Evolutionary conservation across 2,888 invertebrate genomes (phyloP), one percentile per base, ranked within the genome.

Genomic region (Acrobasis suavella): DNA sequence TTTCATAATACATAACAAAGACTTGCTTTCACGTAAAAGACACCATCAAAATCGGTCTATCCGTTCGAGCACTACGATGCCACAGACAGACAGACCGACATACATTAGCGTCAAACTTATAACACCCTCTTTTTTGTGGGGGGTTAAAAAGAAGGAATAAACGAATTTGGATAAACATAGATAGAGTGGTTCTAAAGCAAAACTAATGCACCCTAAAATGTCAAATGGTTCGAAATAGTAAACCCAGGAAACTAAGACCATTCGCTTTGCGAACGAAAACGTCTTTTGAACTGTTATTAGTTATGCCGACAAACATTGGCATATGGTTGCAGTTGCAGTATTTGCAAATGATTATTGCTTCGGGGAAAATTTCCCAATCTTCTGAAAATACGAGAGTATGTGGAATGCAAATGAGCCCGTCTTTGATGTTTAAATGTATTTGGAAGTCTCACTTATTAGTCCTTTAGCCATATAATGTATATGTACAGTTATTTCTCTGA

Each of bases 271-370:
- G 17, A 56, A 42, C 16, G 16, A 12, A 42, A 16, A 38, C 16
- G 16, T 32, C 55, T 38, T 56, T 56, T 56, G 56, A 56, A 56
- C 16, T 42, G 56, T 56, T 56, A 56, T 56, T 56, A 56, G 56
- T 56, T 22, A 42, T 42, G 17, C 16, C 42, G 22, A 42, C 17
- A 42, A 22, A 17, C 22, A 56, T 56, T 56, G 42, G 42, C 56
- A 56, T 56, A 42, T 42, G 56, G 56, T 14, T 14, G 42, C 56
- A 42, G 56, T 56, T 56, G 42, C 42, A 56, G 39, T 22, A 16
- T 55, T 56, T 56, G 56, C 56, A 56, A 56, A 56, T 46, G 14
- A 17, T 56, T 56, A 56, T 56, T 42, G 17, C 56, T 56, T 56
- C 56, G 46, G 42, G 14, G 56, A 22, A 42, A 56, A 56, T 56